Conservation (phyloP, 2,797 vertebrate species). For the Podargus strigoides region DNA sequence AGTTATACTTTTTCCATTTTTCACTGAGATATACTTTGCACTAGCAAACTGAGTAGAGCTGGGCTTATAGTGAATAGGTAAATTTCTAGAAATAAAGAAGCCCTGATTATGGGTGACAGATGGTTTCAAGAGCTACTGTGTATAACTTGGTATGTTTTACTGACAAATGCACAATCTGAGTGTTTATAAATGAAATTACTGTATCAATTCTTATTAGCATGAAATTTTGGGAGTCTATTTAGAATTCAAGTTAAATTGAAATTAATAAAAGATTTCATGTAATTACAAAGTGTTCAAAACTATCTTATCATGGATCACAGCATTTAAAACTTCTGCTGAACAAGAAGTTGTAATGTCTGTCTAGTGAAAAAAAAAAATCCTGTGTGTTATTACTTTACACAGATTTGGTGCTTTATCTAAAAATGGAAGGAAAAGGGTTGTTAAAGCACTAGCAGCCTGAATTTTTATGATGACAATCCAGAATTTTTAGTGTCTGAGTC, state of each 20-base stretch:
- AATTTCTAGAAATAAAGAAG: neutral
- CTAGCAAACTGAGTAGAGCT: neutral
- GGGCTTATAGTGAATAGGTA: neutral
- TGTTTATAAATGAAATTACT: neutral
- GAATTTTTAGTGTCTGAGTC: slow-evolving; percentile 35
- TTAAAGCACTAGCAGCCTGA: neutral
- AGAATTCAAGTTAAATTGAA: no score
- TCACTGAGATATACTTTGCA: neutral
- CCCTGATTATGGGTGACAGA: neutral
- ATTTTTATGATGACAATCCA: slow-evolving; percentile 29
- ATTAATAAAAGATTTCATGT: neutral
- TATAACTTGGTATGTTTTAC: neutral
- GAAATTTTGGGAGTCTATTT: neutral
- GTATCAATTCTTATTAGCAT: neutral
- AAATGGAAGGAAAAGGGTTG: neutral
- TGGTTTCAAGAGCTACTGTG: neutral
- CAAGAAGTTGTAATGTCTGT: neutral
- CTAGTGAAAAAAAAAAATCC: neutral
- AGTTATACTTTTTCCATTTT: neutral
- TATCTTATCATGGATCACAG: neutral
- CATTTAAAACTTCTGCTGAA: neutral
- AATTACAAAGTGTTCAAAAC: neutral
- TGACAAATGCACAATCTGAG: neutral
- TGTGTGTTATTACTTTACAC: neutral
- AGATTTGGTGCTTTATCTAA: neutral